Base-by-base conservation (phyloP, 2,797 vertebrate species). In the Anabas testudineus region DNA sequence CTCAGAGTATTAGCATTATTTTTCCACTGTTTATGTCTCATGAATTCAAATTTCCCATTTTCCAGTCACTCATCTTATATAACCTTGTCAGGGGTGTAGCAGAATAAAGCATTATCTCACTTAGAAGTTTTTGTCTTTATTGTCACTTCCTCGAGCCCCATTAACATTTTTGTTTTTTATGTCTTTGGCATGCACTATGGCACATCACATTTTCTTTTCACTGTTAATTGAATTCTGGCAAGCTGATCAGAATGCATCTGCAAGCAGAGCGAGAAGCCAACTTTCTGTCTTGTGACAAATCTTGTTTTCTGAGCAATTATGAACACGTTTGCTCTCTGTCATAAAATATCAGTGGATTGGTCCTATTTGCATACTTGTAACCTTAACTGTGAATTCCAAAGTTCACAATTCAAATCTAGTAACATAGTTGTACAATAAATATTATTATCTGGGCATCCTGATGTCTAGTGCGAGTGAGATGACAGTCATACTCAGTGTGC, bases 31-130 rank as follows among this genome's bases (percentile, higher is more conserved):
- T 45, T 65, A 46, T 59, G 19, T 59, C 4, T 75, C 75, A 52
- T 39, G 49, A 71, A 56, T 71, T 47, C 47, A 15, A 57, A 36
- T 48, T 55, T n/a, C 45, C 51, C 4, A 69, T 55, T 39, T 73
- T 39, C 18, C 42, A 22, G 18, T 57, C 13, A 37, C 43, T 54
- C 37, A 14, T 49, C 16, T 60, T 41, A 10, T 24, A 36, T 46
- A 57, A 77, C 24, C 8, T 21, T 61, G 10, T 73, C n/a, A n/a
- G 32, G 0, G 5, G 15, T 8, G 13, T 4, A 1, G 26, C 28
- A 51, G 8, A 16, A 59, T 6, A 47, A n/a, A 66, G 55, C 13
- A 21, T 41, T 19, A 65, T 52, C 48, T 49, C 21, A 21, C 24
- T 41, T 47, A 10, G 37, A 59, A 46, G 37, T 34, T 34, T 34